Percentiles rank a stretch among this genome's conserved stretches.
Conservation (phyloP, 2,888 invertebrate genomes). For the Incurvaria masculella region DNA sequence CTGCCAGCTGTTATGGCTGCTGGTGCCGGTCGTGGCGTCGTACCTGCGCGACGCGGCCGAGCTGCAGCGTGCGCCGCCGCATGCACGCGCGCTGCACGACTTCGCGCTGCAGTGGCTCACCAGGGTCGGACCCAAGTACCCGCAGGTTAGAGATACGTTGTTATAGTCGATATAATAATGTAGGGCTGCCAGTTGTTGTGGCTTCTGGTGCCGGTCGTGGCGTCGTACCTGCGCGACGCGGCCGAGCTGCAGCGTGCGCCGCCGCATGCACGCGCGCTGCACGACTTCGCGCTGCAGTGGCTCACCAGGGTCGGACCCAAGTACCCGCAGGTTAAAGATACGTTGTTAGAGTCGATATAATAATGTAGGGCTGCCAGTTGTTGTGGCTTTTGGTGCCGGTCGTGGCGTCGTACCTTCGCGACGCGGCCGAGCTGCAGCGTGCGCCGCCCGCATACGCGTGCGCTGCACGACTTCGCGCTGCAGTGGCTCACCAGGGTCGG, state of each 20-base stretch:
- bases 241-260: conserved; percentile 43
- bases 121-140: conserved; percentile 89
- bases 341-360: too few species aligned
- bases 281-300: conserved; percentile 87
- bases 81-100: conserved; percentile 75
- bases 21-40: conserved; percentile 88
- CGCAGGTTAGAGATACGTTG: conserved; percentile 69
- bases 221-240: conserved; percentile 77
- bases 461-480: conserved; percentile 85
- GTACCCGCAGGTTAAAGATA: conserved; percentile 84
- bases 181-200: conserved; percentile 88
- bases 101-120: conserved; percentile 87
- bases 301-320: conserved; percentile 90
- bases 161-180: conserved; percentile 8
- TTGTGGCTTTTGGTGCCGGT: conserved; percentile 87
- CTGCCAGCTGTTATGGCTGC: conserved; percentile 81
- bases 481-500: conserved; percentile 90
- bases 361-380: conserved; percentile 93
- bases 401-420: conserved; percentile 79
- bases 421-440: conserved; percentile 55
- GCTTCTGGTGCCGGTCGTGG: conserved; percentile 85
- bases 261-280: conserved; percentile 67
- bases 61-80: conserved; percentile 46
- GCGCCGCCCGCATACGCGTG: conserved; percentile 58
- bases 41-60: conserved; percentile 71